Evolutionary conservation across 2,113 vertebrate genomes (phyloP).

Genomic region (Caloenas nicobarica): DNA sequence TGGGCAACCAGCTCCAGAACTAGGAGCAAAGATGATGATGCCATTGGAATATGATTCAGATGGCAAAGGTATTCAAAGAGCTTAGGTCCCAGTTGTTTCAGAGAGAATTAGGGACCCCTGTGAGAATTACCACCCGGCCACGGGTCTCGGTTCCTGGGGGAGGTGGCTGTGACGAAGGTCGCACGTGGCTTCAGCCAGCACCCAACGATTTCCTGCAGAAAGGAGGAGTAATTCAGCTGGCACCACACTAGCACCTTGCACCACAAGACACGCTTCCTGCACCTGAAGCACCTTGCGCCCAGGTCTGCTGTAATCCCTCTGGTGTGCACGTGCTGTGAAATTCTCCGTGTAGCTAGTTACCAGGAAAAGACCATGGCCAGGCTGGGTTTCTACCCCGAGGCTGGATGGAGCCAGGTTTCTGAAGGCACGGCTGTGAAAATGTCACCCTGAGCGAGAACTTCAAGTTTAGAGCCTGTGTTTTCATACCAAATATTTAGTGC

Average conservation of each 20-base stretch:
- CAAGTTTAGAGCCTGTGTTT: not conserved
- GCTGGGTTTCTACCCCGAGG: not conserved
- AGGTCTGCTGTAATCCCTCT: not conserved
- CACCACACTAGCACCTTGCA: not conserved
- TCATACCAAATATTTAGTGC: conserved; percentile 23
- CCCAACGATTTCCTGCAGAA: not conserved
- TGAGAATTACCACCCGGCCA: not conserved
- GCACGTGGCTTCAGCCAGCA: not conserved
- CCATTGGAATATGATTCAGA: not conserved
- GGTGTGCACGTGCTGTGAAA: not conserved
- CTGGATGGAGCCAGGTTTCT: not conserved
- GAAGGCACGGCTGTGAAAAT: not conserved
- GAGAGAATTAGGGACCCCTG: not conserved
- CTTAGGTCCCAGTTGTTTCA: not conserved
- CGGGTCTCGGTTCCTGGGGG: not conserved
- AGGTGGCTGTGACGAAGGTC: not conserved
- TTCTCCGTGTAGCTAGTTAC: not conserved
- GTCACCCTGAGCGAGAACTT: not conserved
- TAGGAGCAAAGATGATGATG: not conserved
- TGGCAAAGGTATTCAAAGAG: not conserved
- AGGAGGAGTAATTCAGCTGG: not conserved
- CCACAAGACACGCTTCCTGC: not conserved
- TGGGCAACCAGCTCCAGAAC: not conserved
- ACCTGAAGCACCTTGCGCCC: not conserved
- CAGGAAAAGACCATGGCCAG: not conserved